phyloP scores from a whole-genome alignment of 2,797 vertebrate species.

The Lemur catta region DNA sequence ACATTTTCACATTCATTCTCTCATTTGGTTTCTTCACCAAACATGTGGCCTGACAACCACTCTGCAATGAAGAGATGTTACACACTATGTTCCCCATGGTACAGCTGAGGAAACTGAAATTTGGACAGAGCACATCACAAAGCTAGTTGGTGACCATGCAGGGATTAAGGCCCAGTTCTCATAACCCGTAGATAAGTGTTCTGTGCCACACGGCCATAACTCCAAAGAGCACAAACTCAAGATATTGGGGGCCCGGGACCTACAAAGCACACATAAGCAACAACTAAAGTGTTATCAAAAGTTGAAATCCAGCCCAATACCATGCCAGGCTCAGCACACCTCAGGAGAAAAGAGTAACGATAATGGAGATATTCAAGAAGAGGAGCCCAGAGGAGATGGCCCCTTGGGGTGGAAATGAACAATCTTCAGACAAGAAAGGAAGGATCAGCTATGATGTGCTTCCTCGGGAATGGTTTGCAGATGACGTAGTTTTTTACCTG shows the following conservation, averaged over 20 bases:
- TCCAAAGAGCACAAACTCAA: neutral
- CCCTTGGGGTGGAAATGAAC: conserved; percentile 33
- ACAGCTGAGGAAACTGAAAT: neutral
- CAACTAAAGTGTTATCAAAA: neutral
- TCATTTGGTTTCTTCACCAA: neutral
- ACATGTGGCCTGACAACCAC: neutral
- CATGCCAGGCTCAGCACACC: conserved; percentile 37
- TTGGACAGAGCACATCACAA: neutral
- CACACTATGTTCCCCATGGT: neutral
- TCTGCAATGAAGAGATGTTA: neutral
- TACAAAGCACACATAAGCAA: neutral
- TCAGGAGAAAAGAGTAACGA: conserved; percentile 48
- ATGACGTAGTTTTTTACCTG: neutral
- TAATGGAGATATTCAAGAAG: conserved; percentile 47
- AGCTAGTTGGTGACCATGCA: neutral
- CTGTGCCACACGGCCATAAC: neutral
- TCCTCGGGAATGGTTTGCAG: conserved; percentile 55
- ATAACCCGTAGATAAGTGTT: neutral
- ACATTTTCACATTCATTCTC: neutral
- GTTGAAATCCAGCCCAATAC: neutral
- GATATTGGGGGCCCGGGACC: neutral
- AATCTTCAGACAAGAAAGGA: conserved; percentile 24
- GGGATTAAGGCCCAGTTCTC: neutral
- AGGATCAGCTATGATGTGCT: conserved; percentile 53
- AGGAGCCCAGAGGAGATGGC: conserved; percentile 14